phyloP scores from a whole-genome alignment of 2,113 vertebrate species.

The Ammospiza caudacuta region DNA sequence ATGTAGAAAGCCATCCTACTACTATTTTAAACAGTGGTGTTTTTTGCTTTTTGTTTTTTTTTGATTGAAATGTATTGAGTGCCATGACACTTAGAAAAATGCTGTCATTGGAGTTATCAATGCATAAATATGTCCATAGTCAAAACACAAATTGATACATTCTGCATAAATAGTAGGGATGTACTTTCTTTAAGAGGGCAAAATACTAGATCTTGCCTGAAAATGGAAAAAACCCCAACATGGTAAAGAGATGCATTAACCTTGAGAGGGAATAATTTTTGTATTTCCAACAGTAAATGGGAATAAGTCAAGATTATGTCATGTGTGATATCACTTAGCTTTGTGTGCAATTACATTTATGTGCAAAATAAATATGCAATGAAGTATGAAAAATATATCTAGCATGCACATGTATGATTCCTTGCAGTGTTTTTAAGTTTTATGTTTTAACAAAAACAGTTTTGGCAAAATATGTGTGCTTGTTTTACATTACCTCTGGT shows the following conservation, averaged over 20 bases:
- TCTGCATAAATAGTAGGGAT: background rate
- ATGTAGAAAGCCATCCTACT: background rate
- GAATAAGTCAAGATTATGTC: background rate
- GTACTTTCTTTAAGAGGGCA: background rate
- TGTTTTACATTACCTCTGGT: background rate
- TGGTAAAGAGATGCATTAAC: background rate
- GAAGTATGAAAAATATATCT: background rate
- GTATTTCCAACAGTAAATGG: background rate
- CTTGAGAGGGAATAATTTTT: background rate
- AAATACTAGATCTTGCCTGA: background rate
- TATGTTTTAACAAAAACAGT: rapidly evolving
- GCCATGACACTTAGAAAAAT: background rate
- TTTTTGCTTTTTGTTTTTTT: background rate
- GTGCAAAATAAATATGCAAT: background rate
- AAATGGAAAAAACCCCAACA: background rate
- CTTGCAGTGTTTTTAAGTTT: background rate
- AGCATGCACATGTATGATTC: background rate
- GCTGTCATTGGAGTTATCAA: background rate
- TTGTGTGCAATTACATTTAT: background rate
- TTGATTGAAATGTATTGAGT: background rate
- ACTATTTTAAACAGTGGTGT: background rate
- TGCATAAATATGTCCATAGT: background rate
- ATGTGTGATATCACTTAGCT: background rate
- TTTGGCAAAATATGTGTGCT: background rate
- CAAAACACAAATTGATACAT: background rate